Conservation (phyloP, 2,888 invertebrate genomes). For the Ormyrus thymus region DNA sequence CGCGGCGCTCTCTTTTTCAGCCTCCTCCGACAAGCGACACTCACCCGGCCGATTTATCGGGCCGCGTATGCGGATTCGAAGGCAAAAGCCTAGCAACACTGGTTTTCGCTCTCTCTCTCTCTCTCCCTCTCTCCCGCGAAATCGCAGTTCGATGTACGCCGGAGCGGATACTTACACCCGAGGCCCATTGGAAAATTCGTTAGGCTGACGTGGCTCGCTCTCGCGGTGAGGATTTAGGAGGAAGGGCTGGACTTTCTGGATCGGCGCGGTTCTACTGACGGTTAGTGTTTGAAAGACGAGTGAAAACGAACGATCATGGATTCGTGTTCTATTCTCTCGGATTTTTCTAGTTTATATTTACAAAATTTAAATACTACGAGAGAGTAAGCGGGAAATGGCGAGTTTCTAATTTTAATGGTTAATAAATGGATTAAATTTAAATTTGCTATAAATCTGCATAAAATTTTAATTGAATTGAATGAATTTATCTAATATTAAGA, state of each 20-base stretch:
- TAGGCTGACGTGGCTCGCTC: conserved; percentile 3
- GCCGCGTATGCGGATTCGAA: conserved; percentile 5
- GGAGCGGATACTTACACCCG: not conserved
- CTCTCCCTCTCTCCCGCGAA: too few species aligned
- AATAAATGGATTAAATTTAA: too few species aligned
- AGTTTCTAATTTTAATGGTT: too few species aligned
- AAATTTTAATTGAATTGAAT: not conserved
- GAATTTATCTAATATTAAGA: not conserved
- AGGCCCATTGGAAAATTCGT: conserved; percentile 33
- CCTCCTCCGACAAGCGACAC: conserved; percentile 50
- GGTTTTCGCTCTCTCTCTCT: conserved; percentile 11
- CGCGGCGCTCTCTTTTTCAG: conserved; percentile 15
- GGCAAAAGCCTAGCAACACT: conserved; percentile 37
- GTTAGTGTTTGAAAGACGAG: not conserved
- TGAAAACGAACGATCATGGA: too few species aligned
- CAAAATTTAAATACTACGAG: too few species aligned
- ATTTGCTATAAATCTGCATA: too few species aligned
- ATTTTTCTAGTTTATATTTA: not conserved
- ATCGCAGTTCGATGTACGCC: not conserved
- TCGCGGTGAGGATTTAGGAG: not conserved
- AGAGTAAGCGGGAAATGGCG: too few species aligned
- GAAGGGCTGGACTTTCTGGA: not conserved
- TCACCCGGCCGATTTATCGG: conserved; percentile 43
- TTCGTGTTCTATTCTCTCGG: not conserved
- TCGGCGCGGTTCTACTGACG: not conserved